Evolutionary conservation across 1,140 invertebrate species (phyloP).

Genomic region (Bradynema listronoti): DNA sequence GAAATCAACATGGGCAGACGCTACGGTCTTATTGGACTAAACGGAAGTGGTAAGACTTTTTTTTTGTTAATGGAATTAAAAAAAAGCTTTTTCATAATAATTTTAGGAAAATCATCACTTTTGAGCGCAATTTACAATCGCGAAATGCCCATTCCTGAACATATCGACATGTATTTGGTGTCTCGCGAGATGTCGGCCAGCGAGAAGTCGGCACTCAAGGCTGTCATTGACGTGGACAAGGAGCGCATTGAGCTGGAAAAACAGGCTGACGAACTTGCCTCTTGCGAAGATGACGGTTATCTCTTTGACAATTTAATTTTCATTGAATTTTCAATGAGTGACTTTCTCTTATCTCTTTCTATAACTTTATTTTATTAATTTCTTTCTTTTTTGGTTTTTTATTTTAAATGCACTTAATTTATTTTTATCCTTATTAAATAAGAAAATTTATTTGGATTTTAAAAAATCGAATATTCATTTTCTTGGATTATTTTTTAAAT

Average conservation of each 20-base stretch:
- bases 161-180: conserved; percentile 95
- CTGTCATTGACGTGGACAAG: conserved; percentile 96
- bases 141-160: conserved; percentile 89
- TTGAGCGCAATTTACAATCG: conserved; percentile 81
- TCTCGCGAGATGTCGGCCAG: conserved; percentile 91
- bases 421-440: too few relatives aligned
- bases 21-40: conserved; percentile 89
- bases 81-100: conserved; percentile 4
- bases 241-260: conserved; percentile 84
- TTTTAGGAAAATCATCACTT: conserved; percentile 78
- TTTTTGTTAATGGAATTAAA: neutral
- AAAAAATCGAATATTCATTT: too few relatives aligned
- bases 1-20: conserved; percentile 92
- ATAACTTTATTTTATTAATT: conserved; percentile 2
- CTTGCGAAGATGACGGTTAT: conserved; percentile 77
- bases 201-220: conserved; percentile 77
- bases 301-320: conserved; percentile 26
- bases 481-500: too few relatives aligned
- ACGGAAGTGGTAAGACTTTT: conserved; percentile 77
- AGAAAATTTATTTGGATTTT: too few relatives aligned
- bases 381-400: conserved; percentile 1
- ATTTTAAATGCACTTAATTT: too few relatives aligned
- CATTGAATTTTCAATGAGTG: neutral
- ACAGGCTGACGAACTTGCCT: conserved; percentile 79
- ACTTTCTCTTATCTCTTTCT: too few relatives aligned